Base-by-base conservation (phyloP, 2,113 vertebrate genomes). In the Gorsachius goisagi region DNA sequence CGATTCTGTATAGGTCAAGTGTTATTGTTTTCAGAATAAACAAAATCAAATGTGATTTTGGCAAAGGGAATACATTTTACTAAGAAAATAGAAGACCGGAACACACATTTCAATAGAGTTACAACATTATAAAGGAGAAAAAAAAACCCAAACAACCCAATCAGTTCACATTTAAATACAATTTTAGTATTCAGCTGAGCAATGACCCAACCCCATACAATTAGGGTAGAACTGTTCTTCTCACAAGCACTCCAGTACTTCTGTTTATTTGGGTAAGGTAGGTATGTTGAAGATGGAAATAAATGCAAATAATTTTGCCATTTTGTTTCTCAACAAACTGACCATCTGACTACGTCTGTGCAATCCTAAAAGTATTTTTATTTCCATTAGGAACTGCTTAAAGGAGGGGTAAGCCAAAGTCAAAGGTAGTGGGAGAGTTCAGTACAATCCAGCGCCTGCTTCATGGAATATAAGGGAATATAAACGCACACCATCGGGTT, bases 31-130 rank as follows among this genome's bases (percentile, higher is more conserved):
- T 26, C 28, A 11, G 32, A 95, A 94, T 39, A 95, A 94, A 94
- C 62, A n/a, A 5, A 56, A 62, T 5, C 47, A 76, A 47, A 21
- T 41, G 58, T 59, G 11, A 88, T 95, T 94, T 95, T 97, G 63
- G 79, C 88, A 96, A 92, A 97, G 84, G 93, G 95, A 97, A 96
- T 84, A 73, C 74, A 33, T 96, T 98, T 98, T 98, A 98, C 94
- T 98, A 98, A 96, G 96, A 97, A 98, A 98, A 98, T 97, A 97
- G 91, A 98, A 97, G 92, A 96, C 78, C 45, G 8, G 78, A 86
- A 97, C 83, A 95, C 74, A 62, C 69, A 88, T 96, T 83, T 97
- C 89, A 83, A 83, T 88, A 96, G 83, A 97, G 83, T 96, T 91
- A 96, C 97, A 82, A 32, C 35, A 66, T 94, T 89, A 94, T 93